phyloP scores from a whole-genome alignment of 2,888 invertebrate species.

The Chymomyza fuscimana region DNA sequence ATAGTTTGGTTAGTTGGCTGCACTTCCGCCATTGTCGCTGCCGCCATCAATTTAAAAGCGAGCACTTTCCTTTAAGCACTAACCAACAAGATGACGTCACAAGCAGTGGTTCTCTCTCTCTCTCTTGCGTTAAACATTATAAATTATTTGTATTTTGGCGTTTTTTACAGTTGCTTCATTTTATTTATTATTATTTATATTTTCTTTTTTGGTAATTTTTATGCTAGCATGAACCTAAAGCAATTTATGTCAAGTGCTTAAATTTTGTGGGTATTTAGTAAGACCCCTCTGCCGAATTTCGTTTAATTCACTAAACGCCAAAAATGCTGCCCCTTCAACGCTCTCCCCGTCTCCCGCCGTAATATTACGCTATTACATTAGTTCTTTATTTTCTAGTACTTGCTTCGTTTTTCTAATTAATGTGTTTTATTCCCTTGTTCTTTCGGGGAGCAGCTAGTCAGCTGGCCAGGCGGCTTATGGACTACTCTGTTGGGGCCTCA shows the following conservation, averaged over 20 bases:
- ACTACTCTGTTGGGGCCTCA: background rate
- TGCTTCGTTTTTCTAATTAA: constrained; percentile 65
- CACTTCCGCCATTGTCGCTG: no score
- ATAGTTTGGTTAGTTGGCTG: no score
- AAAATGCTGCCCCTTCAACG: background rate
- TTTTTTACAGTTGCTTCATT: constrained; percentile 25
- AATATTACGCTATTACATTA: constrained; percentile 50
- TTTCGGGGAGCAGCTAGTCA: background rate
- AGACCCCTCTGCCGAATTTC: background rate
- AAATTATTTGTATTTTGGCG: constrained; percentile 50
- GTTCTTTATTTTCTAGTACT: constrained; percentile 37
- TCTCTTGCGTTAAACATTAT: constrained; percentile 50
- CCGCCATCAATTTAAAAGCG: no score
- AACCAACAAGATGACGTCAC: no score
- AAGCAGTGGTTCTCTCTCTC: background rate
- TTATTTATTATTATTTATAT: constrained; percentile 19
- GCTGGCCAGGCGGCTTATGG: no score
- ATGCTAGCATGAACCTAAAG: constrained; percentile 50
- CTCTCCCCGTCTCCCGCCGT: background rate
- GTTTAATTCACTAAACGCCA: background rate
- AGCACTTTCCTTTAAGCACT: no score
- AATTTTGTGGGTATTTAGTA: constrained; percentile 62
- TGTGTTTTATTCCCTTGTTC: constrained; percentile 48
- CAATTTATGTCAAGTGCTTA: constrained; percentile 74
- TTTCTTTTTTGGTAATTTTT: constrained; percentile 56